phyloP scores from a whole-genome alignment of 1,140 invertebrate genomes.

The Coelopa frigida region DNA sequence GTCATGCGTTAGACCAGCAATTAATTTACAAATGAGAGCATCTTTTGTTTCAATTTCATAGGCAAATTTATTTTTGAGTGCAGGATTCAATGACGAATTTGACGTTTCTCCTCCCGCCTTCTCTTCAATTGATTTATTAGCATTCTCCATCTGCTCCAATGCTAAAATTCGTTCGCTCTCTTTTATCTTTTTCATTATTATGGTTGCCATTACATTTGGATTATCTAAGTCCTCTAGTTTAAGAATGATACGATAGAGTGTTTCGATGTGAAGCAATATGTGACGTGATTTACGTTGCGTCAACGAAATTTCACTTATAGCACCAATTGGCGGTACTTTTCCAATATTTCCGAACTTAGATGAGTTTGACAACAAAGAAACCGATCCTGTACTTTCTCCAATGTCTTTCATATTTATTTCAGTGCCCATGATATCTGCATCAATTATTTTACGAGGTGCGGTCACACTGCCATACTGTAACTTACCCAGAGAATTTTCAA shows the following conservation, averaged over 20 bases:
- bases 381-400: slow-evolving; percentile 19
- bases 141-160: slow-evolving; percentile 45
- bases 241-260: slow-evolving; percentile 60
- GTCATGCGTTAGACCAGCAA: slow-evolving; percentile 55
- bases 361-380: slow-evolving; percentile 26
- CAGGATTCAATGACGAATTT: slow-evolving; percentile 43
- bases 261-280: slow-evolving; percentile 73
- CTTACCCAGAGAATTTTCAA: slow-evolving; percentile 88
- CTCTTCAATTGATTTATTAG: slow-evolving; percentile 31
- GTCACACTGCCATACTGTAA: slow-evolving; percentile 81
- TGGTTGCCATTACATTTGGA: slow-evolving; percentile 58
- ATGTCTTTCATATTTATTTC: slow-evolving; percentile 42
- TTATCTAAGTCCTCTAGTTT: slow-evolving; percentile 67
- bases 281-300: slow-evolving; percentile 57
- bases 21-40: slow-evolving; percentile 54
- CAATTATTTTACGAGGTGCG: slow-evolving; percentile 87
- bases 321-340: too few species aligned
- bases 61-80: slow-evolving; percentile 36
- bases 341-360: too few species aligned
- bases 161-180: slow-evolving; percentile 51
- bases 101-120: slow-evolving; percentile 38
- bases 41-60: slow-evolving; percentile 35
- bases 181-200: slow-evolving; percentile 55
- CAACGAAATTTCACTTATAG: slow-evolving; percentile 20
- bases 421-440: slow-evolving; percentile 68